These are phyloP conservation scores for Brachionus calyciflorus DNA, from an alignment of 1,140 invertebrate genomes.

Conservation along the genomic window DNA sequence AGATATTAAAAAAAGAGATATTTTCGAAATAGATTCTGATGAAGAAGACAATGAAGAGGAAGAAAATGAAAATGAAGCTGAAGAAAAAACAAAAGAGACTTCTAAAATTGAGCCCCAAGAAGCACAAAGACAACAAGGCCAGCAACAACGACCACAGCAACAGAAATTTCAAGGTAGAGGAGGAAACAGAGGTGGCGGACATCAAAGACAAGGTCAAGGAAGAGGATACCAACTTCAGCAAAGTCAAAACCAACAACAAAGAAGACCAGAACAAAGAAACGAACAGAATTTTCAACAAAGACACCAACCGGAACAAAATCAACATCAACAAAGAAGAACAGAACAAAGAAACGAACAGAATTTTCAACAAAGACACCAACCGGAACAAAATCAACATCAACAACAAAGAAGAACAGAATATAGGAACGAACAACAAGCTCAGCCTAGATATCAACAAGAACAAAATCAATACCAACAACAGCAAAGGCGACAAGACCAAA, in stretches of 20 bases:
- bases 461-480: not conserved
- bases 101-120: not conserved
- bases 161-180: not conserved
- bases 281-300: not conserved
- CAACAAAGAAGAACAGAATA: too few relatives aligned
- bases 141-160: not conserved
- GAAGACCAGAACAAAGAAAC: not conserved
- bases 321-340: too few relatives aligned
- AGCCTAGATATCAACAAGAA: too few relatives aligned
- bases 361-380: too few relatives aligned
- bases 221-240: not conserved
- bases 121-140: not conserved
- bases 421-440: too few relatives aligned
- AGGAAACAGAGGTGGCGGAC: not conserved
- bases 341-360: too few relatives aligned
- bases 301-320: too few relatives aligned
- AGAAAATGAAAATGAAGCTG: not conserved
- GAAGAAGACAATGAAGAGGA: constrained; percentile 22
- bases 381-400: too few relatives aligned
- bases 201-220: not conserved
- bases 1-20: constrained; percentile 17
- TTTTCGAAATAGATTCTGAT: not conserved
- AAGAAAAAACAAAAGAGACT: not conserved
- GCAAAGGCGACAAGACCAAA: not conserved
- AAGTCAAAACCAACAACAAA: not conserved